Conservation (phyloP, 2,113 vertebrate species). For the Petromus typicus region DNA sequence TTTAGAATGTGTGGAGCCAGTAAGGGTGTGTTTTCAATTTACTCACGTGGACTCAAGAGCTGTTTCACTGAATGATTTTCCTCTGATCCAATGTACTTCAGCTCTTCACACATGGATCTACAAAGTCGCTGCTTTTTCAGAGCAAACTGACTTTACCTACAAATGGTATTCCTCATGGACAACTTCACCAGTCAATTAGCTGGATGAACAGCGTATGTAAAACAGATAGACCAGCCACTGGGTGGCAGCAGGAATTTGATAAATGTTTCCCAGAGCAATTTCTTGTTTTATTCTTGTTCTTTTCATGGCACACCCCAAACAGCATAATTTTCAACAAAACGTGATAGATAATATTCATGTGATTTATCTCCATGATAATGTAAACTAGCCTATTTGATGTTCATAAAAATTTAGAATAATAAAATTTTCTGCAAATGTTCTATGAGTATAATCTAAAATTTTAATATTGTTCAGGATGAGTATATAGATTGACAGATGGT, state of each 20-base stretch:
- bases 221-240: conserved; percentile 70
- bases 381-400: conserved; percentile 24
- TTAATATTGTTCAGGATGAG: conserved; percentile 77
- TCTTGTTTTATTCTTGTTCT: conserved; percentile 66
- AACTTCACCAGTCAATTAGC: background rate
- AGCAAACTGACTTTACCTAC: background rate
- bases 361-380: background rate
- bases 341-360: background rate
- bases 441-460: conserved; percentile 69
- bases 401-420: conserved; percentile 48
- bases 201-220: background rate
- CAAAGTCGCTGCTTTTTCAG: background rate
- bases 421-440: background rate
- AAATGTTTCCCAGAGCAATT: conserved; percentile 72
- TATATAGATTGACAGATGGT: conserved; percentile 12
- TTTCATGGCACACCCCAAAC: conserved; percentile 66
- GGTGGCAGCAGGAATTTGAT: conserved; percentile 84
- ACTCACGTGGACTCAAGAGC: background rate
- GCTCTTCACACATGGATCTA: background rate
- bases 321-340: conserved; percentile 6
- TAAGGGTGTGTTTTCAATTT: background rate
- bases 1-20: background rate
- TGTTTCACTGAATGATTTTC: background rate
- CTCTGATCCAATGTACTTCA: background rate
- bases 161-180: background rate